Evolutionary conservation across 2,888 invertebrate species (phyloP), one percentile per base, ranked within the genome.

Genomic region (Margaritifera margaritifera): DNA sequence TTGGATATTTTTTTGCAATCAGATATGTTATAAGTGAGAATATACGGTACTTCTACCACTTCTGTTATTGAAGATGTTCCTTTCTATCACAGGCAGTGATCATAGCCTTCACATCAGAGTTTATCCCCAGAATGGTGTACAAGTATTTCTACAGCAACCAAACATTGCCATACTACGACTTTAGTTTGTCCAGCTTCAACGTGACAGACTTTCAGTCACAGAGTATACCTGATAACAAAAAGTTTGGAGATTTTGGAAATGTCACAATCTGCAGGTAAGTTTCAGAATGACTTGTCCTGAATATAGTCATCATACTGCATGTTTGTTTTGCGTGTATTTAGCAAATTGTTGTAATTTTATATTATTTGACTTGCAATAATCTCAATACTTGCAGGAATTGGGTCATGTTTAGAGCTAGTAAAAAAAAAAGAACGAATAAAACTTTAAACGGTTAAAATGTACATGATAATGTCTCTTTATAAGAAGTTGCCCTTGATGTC

Each of bases 101-200:
- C 53, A 98, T 99, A 82, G 97, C 98, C 0, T 99, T 98, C 90
- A 99, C 99, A 0, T 98, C 98, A 71, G 98, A 99, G 86, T 98
- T 97, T 87, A 96, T 99, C 68, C 99, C 99, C 0, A 93, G 97
- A 4, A 94, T 96, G 92, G 96, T 98, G 6, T 99, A 97, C 89
- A 94, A 94, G 77, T 95, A 95, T 83, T 79, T 69, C 2, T 79
- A 82, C 74, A 79, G 73, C 31, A 31, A 64, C 5, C 68, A 80
- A 50, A 42, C 62, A 2, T 71, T 75, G 6, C 84, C 84, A 4
- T 80, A 77, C 55, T 90, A 85, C 18, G 78, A 84, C 60, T 84
- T 84, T 72, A 86, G 84, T 68, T 78, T 90, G 68, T 86, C 90
- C 0, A 62, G 55, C 6, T 89, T 89, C 69, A 76, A 84, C 57